Evolutionary conservation across 2,888 invertebrate species (phyloP).

Genomic region (Scaptomyza caliginosa): DNA sequence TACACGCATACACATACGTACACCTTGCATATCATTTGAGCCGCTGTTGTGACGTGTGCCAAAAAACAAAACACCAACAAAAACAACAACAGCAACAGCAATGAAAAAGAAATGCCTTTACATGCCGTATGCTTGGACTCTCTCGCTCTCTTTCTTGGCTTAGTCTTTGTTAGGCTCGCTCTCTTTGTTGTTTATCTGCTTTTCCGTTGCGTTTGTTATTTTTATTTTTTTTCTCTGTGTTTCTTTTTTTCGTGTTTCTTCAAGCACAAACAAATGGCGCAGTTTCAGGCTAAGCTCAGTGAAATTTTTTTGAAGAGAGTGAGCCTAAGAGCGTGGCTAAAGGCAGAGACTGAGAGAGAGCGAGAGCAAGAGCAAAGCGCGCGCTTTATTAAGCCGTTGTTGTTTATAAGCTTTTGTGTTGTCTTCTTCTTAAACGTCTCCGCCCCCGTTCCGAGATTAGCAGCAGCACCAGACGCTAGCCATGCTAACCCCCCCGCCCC

Average conservation of each 20-base stretch:
- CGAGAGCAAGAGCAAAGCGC: slow-evolving; percentile 7
- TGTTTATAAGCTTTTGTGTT: slow-evolving; percentile 32
- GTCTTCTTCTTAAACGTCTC: slow-evolving; percentile 10
- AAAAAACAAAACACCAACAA: slow-evolving; percentile 19
- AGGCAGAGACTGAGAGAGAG: no score
- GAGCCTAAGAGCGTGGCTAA: slow-evolving; percentile 1
- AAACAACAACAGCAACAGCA: not conserved
- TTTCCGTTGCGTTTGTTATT: slow-evolving; percentile 19
- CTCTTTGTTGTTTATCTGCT: slow-evolving; percentile 38
- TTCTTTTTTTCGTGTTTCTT: slow-evolving; percentile 22
- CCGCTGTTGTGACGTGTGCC: slow-evolving; percentile 56
- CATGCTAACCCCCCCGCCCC: not conserved
- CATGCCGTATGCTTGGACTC: not conserved
- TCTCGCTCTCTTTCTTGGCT: slow-evolving; percentile 5
- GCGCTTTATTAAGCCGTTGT: slow-evolving; percentile 25
- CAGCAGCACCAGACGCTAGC: slow-evolving; percentile 13
- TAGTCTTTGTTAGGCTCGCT: slow-evolving; percentile 4
- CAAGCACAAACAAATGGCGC: slow-evolving; percentile 47
- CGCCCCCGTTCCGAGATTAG: slow-evolving; percentile 19
- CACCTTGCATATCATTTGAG: slow-evolving; percentile 22
- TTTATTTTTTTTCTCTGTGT: slow-evolving; percentile 10
- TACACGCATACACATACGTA: not conserved
- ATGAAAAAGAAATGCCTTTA: slow-evolving; percentile 31
- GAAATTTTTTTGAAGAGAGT: slow-evolving; percentile 11
- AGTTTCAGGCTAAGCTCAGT: slow-evolving; percentile 40